These are phyloP conservation scores for Alosa sapidissima DNA, from an alignment of 2,797 vertebrate species.

Conservation along the genomic window DNA sequence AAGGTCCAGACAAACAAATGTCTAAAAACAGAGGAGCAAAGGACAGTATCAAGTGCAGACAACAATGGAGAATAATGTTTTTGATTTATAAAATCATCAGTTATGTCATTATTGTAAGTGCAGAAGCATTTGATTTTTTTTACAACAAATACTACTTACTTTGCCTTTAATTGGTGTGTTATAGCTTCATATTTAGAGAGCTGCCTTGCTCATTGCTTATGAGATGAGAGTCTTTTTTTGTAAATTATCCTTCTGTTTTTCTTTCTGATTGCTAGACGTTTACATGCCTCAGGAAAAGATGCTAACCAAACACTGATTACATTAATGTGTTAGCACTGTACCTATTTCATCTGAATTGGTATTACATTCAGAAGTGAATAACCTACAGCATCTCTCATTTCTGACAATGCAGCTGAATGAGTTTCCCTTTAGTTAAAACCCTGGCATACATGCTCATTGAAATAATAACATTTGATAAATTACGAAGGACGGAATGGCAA, in stretches of 20 bases:
- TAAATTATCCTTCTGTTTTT: not conserved
- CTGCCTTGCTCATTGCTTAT: conserved; percentile 75
- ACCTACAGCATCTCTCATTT: not conserved
- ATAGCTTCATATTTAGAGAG: conserved; percentile 79
- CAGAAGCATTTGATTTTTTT: not conserved
- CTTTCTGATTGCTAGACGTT: conserved; percentile 61
- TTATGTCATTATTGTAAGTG: not conserved
- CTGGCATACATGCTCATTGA: not conserved
- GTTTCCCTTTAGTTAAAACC: not conserved
- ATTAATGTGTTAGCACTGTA: conserved; percentile 43
- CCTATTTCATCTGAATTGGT: conserved; percentile 37
- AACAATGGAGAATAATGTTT: not conserved
- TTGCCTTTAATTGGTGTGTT: conserved; percentile 69
- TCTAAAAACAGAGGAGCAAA: not conserved
- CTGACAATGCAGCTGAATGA: not conserved
- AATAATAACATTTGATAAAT: not conserved
- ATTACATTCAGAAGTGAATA: conserved; percentile 11
- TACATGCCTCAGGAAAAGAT: conserved; percentile 72
- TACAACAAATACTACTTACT: not conserved
- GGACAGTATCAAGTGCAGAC: not conserved
- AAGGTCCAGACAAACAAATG: not conserved
- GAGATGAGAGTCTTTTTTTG: conserved; percentile 63
- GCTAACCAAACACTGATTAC: conserved; percentile 29
- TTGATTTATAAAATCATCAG: not conserved
- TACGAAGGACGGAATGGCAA: not conserved